Base-by-base conservation (phyloP, 1,140 invertebrate genomes). In the Propsilocerus akamusi region DNA sequence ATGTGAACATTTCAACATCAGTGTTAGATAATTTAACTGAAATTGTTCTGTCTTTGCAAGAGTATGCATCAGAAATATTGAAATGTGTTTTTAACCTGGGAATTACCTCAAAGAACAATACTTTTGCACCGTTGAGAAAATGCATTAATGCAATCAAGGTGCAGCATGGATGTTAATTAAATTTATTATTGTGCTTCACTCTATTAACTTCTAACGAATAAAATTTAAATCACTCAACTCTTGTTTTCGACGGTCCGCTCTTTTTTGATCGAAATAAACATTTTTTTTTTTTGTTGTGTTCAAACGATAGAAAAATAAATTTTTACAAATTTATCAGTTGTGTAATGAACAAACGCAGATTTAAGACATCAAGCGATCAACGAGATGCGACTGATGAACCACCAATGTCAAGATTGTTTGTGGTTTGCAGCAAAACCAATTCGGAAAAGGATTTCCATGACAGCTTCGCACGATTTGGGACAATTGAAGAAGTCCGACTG, bases 401-500 rank as follows among this genome's bases (percentile, higher is more conserved):
- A n/a, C 83, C 84, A 22, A 81, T 87, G 70, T 86, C 83, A 14
- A 71, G 86, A 52, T 67, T 95, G 22, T 94, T 95, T 64, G 81
- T 94, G 55, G 79, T 94, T 51, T 88, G 86, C 56, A 82, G 80
- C 51, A 91, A 88, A 68, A 76, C 75, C 46, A 70, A 87, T 28
- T 78, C 74, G 14, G 86, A 91, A 64, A 79, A 86, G 50, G 83
- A 89, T 56, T 79, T 92, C 50, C 70, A 78, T 52, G 75, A 80
- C 46, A 72, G 74, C 5, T 95, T 95, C 64, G 74, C 78, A 32
- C 77, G 78, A 53, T 92, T 78, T 67, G 91, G 91, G 12, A 74
- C 73, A 25, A 84, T 95, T 47, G 84, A 92, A 66, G 86, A 93
- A 66, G 74, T 94, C 25, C 86, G 84, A 78, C 78, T 92, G 55